A percentile compares a stretch with the other conserved stretches of the same genome.
phyloP scores from a whole-genome alignment of 2,113 vertebrate species.

The Neolamprologus longior region DNA sequence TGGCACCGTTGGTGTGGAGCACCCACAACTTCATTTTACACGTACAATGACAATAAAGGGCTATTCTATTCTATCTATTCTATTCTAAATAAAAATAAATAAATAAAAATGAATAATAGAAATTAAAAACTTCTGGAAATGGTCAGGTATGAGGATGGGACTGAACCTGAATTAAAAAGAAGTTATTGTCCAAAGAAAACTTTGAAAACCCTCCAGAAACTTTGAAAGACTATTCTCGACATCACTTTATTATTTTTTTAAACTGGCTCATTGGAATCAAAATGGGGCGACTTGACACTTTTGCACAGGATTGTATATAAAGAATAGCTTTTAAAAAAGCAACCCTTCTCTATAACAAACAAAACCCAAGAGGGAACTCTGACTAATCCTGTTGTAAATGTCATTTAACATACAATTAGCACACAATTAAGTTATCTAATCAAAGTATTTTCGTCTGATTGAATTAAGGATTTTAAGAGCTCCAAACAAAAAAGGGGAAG shows the following conservation, averaged over 20 bases:
- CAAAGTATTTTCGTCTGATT: neutral
- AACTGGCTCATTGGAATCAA: neutral
- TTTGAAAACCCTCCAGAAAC: neutral
- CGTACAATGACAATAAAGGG: neutral
- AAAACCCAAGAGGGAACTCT: neutral
- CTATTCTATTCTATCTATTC: neutral
- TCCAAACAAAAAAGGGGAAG: neutral
- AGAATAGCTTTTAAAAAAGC: neutral
- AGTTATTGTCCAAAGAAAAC: neutral
- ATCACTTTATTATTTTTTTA: neutral
- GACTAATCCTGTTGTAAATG: neutral
- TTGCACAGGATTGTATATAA: neutral
- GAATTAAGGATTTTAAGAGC: neutral
- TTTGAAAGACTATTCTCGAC: neutral
- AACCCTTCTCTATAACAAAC: rapidly evolving
- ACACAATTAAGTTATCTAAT: neutral
- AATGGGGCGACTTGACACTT: neutral
- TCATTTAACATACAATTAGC: neutral
- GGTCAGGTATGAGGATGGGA: neutral
- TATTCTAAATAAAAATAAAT: neutral
- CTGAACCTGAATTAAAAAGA: rapidly evolving
- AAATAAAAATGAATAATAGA: neutral
- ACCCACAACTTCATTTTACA: neutral
- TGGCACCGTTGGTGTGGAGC: neutral
- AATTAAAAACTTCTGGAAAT: neutral